Evolutionary conservation across 64 coral and sea anemone species (phyloP), one percentile per base, ranked within the genome.

Genomic region (Montipora sp.): DNA sequence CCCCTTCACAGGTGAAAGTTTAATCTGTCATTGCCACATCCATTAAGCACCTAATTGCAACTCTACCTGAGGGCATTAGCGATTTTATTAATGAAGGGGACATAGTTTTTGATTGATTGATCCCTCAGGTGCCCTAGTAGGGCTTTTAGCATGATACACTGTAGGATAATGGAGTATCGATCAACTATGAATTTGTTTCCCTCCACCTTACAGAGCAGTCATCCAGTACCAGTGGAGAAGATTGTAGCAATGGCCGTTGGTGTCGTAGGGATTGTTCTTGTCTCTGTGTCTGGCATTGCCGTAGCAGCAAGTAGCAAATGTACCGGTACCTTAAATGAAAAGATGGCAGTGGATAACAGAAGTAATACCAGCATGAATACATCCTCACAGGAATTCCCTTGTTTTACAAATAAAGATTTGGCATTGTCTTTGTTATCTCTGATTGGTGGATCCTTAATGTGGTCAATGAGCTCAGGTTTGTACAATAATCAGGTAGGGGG

Each of bases 391-490:
- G 18, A 58, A 19, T 8, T 21, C 8, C 13, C 7, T 75, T 80
- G 78, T 80, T 49, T 79, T 27, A 87, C 73, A 47, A 7, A 20
- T 21, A 23, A 45, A 51, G 59, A 85, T 21, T 70, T 70, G 74
- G 47, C 75, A 84, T 48, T 61, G 73, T 69, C 94, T 73, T 81
- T 95, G 47, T 20, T 98, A 16, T 82, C 88, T n/a, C 83, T 98
- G 48, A 68, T 80, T 89, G 94, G 91, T 84, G 96, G 94, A 4
- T 90, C 87, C 6, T 80, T 95, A 2, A 87, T 93, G 71, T 98
- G 96, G 96, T 91, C 94, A 80, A 50, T 98, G 11, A 98, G 96
- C 58, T 95, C 96, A 98, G 91, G 94, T 98, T 85, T 73, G 93
- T 90, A 57, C 11, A 11, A 57, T 57, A 11, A 57, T 1, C 11